phyloP scores from a whole-genome alignment of 1,140 invertebrate genomes.

The Drosophila sulfurigaster region DNA sequence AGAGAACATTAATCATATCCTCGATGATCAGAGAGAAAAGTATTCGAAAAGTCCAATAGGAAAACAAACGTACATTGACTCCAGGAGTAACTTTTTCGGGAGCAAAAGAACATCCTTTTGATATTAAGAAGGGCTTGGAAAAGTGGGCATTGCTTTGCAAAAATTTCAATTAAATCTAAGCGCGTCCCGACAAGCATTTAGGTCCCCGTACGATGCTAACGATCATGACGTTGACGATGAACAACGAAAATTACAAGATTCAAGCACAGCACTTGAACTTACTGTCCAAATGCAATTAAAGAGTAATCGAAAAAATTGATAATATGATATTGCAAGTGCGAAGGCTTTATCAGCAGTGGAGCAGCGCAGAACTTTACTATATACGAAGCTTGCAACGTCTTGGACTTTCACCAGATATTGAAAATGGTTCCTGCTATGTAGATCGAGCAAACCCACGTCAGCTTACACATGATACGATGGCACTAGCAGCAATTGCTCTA shows the following conservation, averaged over 20 bases:
- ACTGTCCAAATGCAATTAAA: constrained; percentile 55
- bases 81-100: constrained; percentile 56
- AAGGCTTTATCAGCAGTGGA: constrained; percentile 65
- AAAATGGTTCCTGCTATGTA: not conserved
- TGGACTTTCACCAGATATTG: constrained; percentile 40
- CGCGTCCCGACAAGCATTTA: not conserved
- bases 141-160: constrained; percentile 49
- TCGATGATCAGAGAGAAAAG: not conserved
- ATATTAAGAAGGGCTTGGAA: constrained; percentile 59
- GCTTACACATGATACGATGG: constrained; percentile 65
- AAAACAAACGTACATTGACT: not conserved
- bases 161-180: constrained; percentile 53
- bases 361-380: constrained; percentile 69
- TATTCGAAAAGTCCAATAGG: not conserved
- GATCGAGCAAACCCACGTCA: not conserved
- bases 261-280: constrained; percentile 37
- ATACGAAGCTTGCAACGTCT: constrained; percentile 62
- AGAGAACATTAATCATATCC: not conserved
- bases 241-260: not conserved
- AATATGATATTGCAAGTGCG: constrained; percentile 55
- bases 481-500: constrained; percentile 67
- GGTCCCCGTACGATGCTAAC: not conserved
- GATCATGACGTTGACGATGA: not conserved
- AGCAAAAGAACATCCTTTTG: constrained; percentile 60
- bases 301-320: constrained; percentile 49